phyloP scores from a whole-genome alignment of 2,113 vertebrate genomes.

The Casuarius casuarius region DNA sequence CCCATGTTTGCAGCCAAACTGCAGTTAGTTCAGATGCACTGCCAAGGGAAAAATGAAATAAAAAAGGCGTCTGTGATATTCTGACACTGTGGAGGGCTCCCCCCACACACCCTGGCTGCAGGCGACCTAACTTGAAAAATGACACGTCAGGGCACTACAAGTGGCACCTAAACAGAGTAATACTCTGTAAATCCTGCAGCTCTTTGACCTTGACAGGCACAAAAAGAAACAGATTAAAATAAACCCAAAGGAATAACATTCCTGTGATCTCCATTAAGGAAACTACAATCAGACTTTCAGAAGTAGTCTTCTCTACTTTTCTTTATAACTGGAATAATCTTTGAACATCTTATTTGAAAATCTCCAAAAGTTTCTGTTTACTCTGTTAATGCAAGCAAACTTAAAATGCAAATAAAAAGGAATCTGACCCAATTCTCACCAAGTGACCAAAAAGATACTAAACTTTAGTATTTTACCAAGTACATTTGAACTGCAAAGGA shows the following conservation, averaged over 20 bases:
- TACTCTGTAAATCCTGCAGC: background rate
- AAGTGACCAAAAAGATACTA: background rate
- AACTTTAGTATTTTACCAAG: background rate
- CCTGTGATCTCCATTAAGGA: background rate
- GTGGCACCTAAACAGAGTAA: background rate
- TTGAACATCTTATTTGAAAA: background rate
- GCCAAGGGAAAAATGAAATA: background rate
- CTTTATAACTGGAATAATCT: background rate
- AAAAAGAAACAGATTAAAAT: background rate
- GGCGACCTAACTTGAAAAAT: background rate
- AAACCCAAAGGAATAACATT: background rate
- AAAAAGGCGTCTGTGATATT: fast-evolving
- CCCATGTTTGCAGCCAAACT: background rate
- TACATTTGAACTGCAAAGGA: background rate
- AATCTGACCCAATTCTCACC: background rate
- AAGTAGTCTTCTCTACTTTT: background rate
- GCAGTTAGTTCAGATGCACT: background rate
- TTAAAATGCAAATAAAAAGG: background rate
- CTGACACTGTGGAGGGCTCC: background rate
- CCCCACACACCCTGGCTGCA: background rate
- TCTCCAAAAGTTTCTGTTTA: background rate
- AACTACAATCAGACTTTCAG: background rate
- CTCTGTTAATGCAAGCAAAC: background rate
- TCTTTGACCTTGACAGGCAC: background rate
- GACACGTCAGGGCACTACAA: background rate